These are phyloP conservation scores for Phenganax stokvisi DNA, from an alignment of 92 coral and sea anemone genomes.

Conservation along the genomic window DNA sequence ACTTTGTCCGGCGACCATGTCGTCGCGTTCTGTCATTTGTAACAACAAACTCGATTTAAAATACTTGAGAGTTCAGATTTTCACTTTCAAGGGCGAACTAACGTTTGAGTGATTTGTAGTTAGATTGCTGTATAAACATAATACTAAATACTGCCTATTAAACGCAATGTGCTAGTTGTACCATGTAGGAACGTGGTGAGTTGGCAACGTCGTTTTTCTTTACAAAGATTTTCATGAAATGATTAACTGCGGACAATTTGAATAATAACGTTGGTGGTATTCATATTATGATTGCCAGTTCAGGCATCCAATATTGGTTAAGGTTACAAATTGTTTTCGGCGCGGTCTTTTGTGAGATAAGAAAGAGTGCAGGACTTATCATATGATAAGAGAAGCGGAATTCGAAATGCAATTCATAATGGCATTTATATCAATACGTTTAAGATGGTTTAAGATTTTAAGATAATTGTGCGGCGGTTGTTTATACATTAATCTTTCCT, in stretches of 20 bases:
- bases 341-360: neutral
- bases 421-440: constrained; percentile 1
- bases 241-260: too few relatives aligned
- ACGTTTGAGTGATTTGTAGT: constrained; percentile 2
- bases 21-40: constrained; percentile 22
- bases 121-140: neutral
- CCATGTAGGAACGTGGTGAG: too few relatives aligned
- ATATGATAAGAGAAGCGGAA: constrained; percentile 23
- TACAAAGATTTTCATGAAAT: too few relatives aligned
- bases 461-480: neutral
- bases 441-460: neutral
- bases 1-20: constrained; percentile 13
- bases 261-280: too few relatives aligned
- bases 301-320: too few relatives aligned
- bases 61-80: neutral
- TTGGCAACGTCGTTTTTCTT: too few relatives aligned
- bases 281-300: too few relatives aligned
- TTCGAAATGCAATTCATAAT: constrained; percentile 10
- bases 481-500: neutral
- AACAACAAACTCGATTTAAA: neutral
- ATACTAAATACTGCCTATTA: too few relatives aligned
- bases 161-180: too few relatives aligned
- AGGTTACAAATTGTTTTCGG: neutral
- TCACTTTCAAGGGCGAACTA: neutral
- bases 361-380: neutral